Base-by-base conservation (phyloP, 2,888 invertebrate genomes). In the Caenorhabditis macrosperma region DNA sequence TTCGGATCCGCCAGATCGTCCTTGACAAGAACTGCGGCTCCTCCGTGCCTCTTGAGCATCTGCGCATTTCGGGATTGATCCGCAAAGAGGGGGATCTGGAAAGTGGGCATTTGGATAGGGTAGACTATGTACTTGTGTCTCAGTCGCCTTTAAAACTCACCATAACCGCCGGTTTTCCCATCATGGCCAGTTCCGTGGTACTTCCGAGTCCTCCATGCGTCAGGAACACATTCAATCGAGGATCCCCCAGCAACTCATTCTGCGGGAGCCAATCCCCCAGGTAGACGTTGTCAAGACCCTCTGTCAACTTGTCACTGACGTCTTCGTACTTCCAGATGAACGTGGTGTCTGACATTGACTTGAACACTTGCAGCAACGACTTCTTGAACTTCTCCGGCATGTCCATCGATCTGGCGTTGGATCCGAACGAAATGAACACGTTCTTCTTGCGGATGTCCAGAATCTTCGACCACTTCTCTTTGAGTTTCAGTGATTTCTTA, bases 241-340 rank as follows among this genome's bases (percentile, higher is more conserved):
- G 35, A 60, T 83, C 81, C 22, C 69, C 83, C 15, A 78, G 48
- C 46, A 78, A 67, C 41, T 63, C 78, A 22, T 67, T 68, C 20
- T 78, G 78, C 46, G 78, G 78, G 26, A 78, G 52, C 78, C 78
- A 78, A 6, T 59, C 64, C 44, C 59, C 66, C 28, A 78, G 61
- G 24, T 38, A 52, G 0, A 87, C 84, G 72, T 87, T 87, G 6
- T 63, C 41, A 17, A 83, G 46, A 26, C 71, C 74, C 15, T 66
- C 60, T 2, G 59, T 64, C 20, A 71, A 35, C 26, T 38, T 57
- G 20, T 67, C 78, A 20, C 52, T 44, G 0, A 64, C 61, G 15
- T 85, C 77, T 50, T 85, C 85, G 60, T 85, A 85, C 71, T 85
- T 85, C 85, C 85, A 85, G 24, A 85, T 83, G 60, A 85, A 85